Conservation (phyloP, 2,888 invertebrate species). For the Drosophila nigricruria region DNA sequence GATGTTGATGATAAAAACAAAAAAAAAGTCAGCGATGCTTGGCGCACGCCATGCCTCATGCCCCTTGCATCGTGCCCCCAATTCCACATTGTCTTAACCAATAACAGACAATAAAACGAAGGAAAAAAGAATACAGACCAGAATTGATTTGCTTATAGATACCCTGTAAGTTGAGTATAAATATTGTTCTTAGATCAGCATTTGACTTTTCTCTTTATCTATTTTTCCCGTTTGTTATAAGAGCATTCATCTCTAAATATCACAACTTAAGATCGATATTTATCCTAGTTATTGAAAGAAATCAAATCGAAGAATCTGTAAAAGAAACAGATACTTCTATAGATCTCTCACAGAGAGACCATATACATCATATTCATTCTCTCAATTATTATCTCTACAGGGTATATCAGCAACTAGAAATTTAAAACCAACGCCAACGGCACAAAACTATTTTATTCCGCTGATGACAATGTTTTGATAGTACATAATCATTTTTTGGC, state of each 20-base stretch:
- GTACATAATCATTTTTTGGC: constrained; percentile 42
- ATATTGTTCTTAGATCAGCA: too few species aligned
- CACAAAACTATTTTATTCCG: constrained; percentile 33
- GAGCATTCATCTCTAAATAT: too few species aligned
- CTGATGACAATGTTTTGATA: constrained; percentile 71
- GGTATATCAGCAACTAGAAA: constrained; percentile 41
- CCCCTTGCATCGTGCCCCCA: constrained; percentile 1
- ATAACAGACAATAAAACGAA: constrained; percentile 55
- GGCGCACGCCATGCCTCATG: constrained; percentile 59
- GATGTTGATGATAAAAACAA: constrained; percentile 61
- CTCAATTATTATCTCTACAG: not conserved
- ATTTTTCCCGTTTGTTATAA: too few species aligned
- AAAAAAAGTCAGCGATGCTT: constrained; percentile 65
- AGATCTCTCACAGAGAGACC: too few species aligned
- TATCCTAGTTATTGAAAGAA: not conserved
- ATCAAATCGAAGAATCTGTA: too few species aligned
- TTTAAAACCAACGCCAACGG: constrained; percentile 57
- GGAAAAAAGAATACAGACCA: constrained; percentile 1
- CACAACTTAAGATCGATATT: too few species aligned
- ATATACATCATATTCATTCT: not conserved
- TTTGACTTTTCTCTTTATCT: too few species aligned
- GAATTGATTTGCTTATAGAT: not conserved
- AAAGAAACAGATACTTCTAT: too few species aligned
- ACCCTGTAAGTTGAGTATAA: not conserved
- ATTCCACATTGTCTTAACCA: constrained; percentile 28